A percentile compares a stretch with the other conserved stretches of the same genome.
These are phyloP conservation scores for Sesamia inferens DNA, from an alignment of 2,888 invertebrate genomes.

Conservation along the genomic window DNA sequence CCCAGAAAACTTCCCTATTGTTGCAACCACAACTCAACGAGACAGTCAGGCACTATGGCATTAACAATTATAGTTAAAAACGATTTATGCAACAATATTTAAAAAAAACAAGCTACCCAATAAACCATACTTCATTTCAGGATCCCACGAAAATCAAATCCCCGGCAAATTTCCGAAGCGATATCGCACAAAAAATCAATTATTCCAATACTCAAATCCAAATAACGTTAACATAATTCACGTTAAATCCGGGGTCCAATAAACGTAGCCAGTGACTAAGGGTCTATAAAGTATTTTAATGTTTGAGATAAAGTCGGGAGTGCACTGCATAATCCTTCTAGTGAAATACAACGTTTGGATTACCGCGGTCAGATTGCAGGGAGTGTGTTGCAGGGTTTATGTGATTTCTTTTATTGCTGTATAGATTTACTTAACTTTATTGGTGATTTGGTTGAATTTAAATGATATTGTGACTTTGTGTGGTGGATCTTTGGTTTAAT, in stretches of 20 bases:
- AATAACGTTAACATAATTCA: slow-evolving; percentile 53
- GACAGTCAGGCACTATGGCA: neutral
- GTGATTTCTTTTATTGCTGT: slow-evolving; percentile 67
- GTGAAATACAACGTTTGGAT: slow-evolving; percentile 70
- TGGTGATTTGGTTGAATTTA: slow-evolving; percentile 49
- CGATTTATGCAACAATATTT: neutral
- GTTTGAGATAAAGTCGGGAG: slow-evolving; percentile 72
- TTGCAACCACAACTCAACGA: neutral
- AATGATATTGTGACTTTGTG: slow-evolving; percentile 31
- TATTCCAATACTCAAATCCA: slow-evolving; percentile 53
- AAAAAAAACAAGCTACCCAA: slow-evolving; percentile 26
- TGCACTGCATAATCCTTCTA: slow-evolving; percentile 61
- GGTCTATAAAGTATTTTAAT: slow-evolving; percentile 79
- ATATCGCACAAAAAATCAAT: slow-evolving; percentile 50
- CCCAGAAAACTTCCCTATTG: too few species aligned
- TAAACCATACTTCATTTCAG: slow-evolving; percentile 10
- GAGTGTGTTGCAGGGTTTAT: slow-evolving; percentile 65
- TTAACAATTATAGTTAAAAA: neutral
- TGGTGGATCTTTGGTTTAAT: slow-evolving; percentile 20
- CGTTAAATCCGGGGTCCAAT: slow-evolving; percentile 51
- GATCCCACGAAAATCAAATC: slow-evolving; percentile 20
- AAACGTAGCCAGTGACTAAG: slow-evolving; percentile 62
- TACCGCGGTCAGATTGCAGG: slow-evolving; percentile 60
- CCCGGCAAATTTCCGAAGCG: slow-evolving; percentile 15
- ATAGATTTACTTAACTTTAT: slow-evolving; percentile 57